Conservation (phyloP, 2,113 vertebrate species). For the Bungarus multicinctus region DNA sequence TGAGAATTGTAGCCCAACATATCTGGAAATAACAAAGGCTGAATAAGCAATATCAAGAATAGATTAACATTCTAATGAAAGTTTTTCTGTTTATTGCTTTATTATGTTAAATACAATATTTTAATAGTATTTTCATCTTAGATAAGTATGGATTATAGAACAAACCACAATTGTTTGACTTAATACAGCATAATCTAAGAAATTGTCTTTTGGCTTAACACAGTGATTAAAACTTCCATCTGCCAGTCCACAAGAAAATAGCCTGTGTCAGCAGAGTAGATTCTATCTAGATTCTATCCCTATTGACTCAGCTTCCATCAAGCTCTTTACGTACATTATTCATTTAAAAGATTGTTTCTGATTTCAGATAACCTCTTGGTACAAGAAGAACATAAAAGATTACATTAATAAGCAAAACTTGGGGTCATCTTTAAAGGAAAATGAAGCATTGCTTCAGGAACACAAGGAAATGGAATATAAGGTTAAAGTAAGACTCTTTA, state of each 20-base stretch:
- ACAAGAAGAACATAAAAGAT: constrained; percentile 70
- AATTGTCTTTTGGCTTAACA: background rate
- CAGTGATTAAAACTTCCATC: background rate
- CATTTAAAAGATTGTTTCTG: constrained; percentile 21
- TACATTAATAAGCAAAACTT: constrained; percentile 71
- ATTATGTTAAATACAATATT: background rate
- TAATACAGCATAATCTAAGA: background rate
- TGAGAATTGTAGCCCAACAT: background rate
- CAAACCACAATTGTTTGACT: background rate
- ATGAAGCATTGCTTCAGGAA: constrained; percentile 74
- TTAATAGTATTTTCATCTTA: background rate
- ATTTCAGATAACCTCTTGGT: constrained; percentile 78
- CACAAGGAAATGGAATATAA: constrained; percentile 72
- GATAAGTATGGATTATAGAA: background rate
- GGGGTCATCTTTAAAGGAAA: constrained; percentile 78
- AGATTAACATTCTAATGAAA: background rate
- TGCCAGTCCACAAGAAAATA: background rate
- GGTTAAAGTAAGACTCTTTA: constrained; percentile 75
- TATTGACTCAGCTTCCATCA: background rate
- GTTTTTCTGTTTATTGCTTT: background rate
- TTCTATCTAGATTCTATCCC: background rate
- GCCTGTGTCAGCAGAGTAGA: background rate
- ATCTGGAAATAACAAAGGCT: background rate
- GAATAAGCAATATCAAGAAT: background rate
- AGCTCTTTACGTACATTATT: background rate